Evolutionary conservation across 1,140 invertebrate species (phyloP).

Genomic region (Procambarus clarkii): DNA sequence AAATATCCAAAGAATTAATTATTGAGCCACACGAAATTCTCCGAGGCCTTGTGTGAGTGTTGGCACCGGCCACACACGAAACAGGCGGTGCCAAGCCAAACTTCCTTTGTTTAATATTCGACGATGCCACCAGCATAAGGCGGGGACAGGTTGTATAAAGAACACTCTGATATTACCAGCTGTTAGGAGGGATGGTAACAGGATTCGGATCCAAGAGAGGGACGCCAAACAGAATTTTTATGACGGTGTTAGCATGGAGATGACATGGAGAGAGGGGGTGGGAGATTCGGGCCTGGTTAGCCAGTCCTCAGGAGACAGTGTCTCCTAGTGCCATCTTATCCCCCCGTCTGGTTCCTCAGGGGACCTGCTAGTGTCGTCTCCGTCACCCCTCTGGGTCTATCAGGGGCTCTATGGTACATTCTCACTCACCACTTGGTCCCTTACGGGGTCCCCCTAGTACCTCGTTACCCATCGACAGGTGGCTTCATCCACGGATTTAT

Average conservation of each 20-base stretch:
- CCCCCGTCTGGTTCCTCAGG: background rate
- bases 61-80: no score
- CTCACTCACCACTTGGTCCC: background rate
- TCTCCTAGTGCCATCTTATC: background rate
- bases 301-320: no score
- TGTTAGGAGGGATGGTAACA: background rate
- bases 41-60: no score
- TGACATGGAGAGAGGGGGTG: background rate
- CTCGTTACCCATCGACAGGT: background rate
- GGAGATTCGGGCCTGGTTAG: background rate
- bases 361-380: no score
- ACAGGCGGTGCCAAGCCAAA: no score
- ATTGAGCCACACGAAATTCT: no score
- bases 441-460: no score
- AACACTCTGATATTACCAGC: background rate
- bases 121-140: background rate
- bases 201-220: background rate
- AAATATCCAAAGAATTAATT: no score
- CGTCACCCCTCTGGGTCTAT: no score
- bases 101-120: no score
- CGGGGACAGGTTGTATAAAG: background rate
- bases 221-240: conserved; percentile 2
- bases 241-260: background rate
- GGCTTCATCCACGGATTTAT: background rate
- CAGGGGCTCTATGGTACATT: background rate